Percentiles rank a stretch among this genome's conserved stretches.
phyloP scores from a whole-genome alignment of 1,140 invertebrate genomes.

The Heliconius melpomene region DNA sequence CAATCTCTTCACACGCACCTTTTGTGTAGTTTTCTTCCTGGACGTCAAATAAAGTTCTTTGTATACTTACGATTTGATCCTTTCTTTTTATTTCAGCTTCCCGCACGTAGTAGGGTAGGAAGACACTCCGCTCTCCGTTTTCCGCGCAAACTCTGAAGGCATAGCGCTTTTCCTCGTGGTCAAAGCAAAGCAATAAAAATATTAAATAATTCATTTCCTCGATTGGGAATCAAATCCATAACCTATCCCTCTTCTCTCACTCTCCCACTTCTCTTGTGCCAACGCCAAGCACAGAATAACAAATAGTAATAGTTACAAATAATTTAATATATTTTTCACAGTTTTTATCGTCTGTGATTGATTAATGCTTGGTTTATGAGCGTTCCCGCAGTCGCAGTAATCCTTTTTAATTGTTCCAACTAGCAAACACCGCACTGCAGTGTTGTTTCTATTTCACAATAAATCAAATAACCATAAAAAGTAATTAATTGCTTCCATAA shows the following conservation, averaged over 20 bases:
- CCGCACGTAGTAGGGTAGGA: too few relatives aligned
- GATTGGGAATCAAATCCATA: too few relatives aligned
- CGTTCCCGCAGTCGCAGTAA: neutral
- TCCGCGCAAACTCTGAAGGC: too few relatives aligned
- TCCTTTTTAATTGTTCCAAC: constrained; percentile 15
- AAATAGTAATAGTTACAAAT: neutral
- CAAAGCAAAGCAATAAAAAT: too few relatives aligned
- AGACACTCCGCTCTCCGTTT: too few relatives aligned
- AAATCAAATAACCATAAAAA: constrained; percentile 18
- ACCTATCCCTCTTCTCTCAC: too few relatives aligned
- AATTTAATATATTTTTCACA: neutral
- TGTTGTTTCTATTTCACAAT: constrained; percentile 2
- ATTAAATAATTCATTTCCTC: too few relatives aligned
- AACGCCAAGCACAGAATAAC: neutral
- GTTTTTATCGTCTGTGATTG: neutral
- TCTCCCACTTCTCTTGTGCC: too few relatives aligned
- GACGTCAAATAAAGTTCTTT: neutral
- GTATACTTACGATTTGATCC: neutral
- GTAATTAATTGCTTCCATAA: constrained; percentile 22
- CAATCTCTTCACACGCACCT: neutral
- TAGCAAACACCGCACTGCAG: constrained; percentile 18
- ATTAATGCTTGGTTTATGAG: neutral
- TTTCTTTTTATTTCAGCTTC: neutral
- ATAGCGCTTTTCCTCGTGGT: too few relatives aligned
- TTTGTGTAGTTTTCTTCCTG: neutral